Evolutionary conservation across 2,113 vertebrate species (phyloP).

Genomic region (Brienomyrus longianalis): DNA sequence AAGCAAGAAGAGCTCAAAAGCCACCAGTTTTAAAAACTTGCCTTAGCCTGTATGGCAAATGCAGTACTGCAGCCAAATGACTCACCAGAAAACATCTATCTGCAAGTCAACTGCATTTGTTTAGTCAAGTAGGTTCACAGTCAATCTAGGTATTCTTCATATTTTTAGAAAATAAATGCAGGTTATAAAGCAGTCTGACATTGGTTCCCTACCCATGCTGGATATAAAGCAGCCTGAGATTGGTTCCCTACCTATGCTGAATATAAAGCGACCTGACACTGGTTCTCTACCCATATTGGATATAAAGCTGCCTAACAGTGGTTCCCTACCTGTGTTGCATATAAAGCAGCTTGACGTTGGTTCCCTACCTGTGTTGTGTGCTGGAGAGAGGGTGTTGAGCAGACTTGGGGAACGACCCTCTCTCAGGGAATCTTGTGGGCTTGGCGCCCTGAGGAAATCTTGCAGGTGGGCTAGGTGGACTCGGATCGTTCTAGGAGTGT

Average conservation of each 20-base stretch:
- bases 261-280: not conserved
- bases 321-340: not conserved
- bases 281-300: not conserved
- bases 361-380: conserved; percentile 43
- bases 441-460: conserved; percentile 58
- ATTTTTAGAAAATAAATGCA: not conserved
- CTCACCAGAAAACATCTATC: not conserved
- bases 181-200: not conserved
- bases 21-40: not conserved
- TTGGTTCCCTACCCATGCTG: not conserved
- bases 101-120: not conserved
- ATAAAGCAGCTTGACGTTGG: not conserved
- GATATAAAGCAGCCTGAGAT: not conserved
- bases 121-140: not conserved
- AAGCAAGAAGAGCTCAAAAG: not conserved
- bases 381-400: conserved; percentile 57
- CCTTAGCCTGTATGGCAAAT: not conserved
- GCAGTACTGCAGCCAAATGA: not conserved
- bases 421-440: conserved; percentile 59
- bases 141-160: not conserved
- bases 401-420: conserved; percentile 64
- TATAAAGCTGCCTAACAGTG: not conserved
- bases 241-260: not conserved
- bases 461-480: conserved; percentile 61
- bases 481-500: conserved; percentile 55